Evolutionary conservation across 2,113 vertebrate species (phyloP), one percentile per base, ranked within the genome.

Genomic region (Vombatus ursinus): DNA sequence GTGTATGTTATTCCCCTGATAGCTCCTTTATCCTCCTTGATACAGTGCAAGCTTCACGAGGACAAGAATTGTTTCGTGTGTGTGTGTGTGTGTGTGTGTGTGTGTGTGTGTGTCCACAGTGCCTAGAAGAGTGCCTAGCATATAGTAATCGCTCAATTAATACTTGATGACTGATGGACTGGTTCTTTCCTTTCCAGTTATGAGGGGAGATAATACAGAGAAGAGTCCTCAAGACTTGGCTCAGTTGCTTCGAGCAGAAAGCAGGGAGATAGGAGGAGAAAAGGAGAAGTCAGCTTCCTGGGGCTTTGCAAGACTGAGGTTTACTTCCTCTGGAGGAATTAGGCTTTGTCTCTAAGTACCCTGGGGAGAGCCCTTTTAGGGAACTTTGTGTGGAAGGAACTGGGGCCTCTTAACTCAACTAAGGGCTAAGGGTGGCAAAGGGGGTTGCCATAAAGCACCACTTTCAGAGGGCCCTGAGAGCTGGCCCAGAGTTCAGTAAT

Each of bases 401-500:
- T 28, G 48, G 49, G n/a, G 47, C 90, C 48, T 90, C 90, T 90
- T 90, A 90, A 50, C 49, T 90, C 47, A 49, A 12, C 47, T 50
- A 90, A 31, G 48, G 90, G 90, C 50, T 50, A 50, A 50, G 9
- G 49, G 31, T 50, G 48, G 90, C 14, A 31, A 90, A 90, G 47
- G 28, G 47, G 47, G 93, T 96, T 92, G 91, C 96, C 95, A 96
- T 90, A 89, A 98, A 95, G 4, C 89, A 92, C 26, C 31, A 37
- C 54, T 28, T 94, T 52, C 96, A 89, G 90, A 53, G 49, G 93
- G 68, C 28, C 92, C 54, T 77, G 7, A 23, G 97, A 95, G 96
- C 96, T 96, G 84, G 96, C 96, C 97, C 95, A 0, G 68, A 84
- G 0, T 97, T 96, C 91, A 97, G 94, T 96, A 98, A 98, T 98